Evolutionary conservation across 2,113 vertebrate genomes (phyloP), one percentile per base, ranked within the genome.

Genomic region (Podiceps cristatus): DNA sequence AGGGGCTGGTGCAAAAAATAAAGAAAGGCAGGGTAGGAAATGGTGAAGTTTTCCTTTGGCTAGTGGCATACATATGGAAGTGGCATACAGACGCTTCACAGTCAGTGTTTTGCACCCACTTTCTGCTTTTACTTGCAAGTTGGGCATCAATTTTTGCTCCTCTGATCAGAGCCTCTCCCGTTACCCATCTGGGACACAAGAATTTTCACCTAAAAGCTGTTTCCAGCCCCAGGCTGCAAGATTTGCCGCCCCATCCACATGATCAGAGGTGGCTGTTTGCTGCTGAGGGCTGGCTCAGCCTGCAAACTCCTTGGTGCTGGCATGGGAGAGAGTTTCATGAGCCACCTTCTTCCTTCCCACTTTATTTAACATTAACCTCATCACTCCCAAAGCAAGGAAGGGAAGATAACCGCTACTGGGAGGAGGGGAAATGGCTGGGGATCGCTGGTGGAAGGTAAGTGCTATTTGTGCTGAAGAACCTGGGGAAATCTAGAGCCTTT

Each of bases 371-470:
- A 13, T 29, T 18, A 45, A 29, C 29, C 19, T 77, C 45, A 6
- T 45, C 31, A 15, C 10, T 62, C 49, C 52, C 56, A 59, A 64
- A 67, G 33, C 2, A 2, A 68, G 37, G 37, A 68, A 47, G n/a
- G 62, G 28, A 68, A 55, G 42, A 10, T 2, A 73, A 3, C 13
- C 7, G 3, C 47, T 79, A 6, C 29, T 5, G 2, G 55, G 24
- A 72, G 64, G 23, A 23, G 7, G 9, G 22, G 18, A 60, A 63
- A 25, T 1, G 4, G 20, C 53, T 78, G 13, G 45, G 60, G 40
- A 35, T 18, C 0, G 0, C 23, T 28, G 47, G 37, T 49, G 18
- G 29, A 50, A 44, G 37, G 25, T 1, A 59, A 20, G 4, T 31
- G 23, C 55, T 35, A 5, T 50, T 45, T 74, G 42, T 47, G 37